These are phyloP conservation scores for Condylostylus longicornis DNA, from an alignment of 1,140 invertebrate genomes.

Conservation along the genomic window DNA sequence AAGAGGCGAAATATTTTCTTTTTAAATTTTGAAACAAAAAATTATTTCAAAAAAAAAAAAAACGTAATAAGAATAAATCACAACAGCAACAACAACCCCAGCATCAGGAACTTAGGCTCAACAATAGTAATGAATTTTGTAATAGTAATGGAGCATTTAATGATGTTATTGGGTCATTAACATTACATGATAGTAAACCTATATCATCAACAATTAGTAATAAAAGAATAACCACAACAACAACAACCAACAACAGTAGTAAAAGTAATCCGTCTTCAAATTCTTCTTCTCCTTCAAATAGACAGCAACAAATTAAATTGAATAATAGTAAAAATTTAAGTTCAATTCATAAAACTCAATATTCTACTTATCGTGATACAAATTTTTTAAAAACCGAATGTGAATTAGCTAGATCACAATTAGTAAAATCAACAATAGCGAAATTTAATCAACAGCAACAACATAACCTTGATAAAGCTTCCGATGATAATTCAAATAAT, in stretches of 20 bases:
- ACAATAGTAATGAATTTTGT: too few relatives aligned
- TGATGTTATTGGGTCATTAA: too few relatives aligned
- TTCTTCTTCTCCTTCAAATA: background rate
- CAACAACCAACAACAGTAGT: background rate
- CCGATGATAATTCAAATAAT: slow-evolving; percentile 4
- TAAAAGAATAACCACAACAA: background rate
- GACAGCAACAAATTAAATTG: slow-evolving; percentile 13
- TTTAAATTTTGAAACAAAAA: too few relatives aligned
- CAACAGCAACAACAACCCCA: too few relatives aligned
- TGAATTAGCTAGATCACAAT: slow-evolving; percentile 28
- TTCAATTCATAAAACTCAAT: slow-evolving; percentile 7
- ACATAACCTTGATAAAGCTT: background rate
- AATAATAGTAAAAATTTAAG: too few relatives aligned
- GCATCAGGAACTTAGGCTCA: too few relatives aligned
- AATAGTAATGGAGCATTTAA: too few relatives aligned
- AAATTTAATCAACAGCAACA: slow-evolving; percentile 3
- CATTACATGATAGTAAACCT: too few relatives aligned
- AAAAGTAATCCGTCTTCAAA: background rate
- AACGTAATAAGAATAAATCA: too few relatives aligned
- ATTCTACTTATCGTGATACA: slow-evolving; percentile 22
- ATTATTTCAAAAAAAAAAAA: too few relatives aligned
- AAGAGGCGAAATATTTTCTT: too few relatives aligned
- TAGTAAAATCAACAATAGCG: slow-evolving; percentile 8
- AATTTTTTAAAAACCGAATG: slow-evolving; percentile 27
- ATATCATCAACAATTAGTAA: background rate